Percentiles rank a stretch among this genome's conserved stretches.
phyloP scores from a whole-genome alignment of 2,113 vertebrate genomes.

The Zosterops lateralis region DNA sequence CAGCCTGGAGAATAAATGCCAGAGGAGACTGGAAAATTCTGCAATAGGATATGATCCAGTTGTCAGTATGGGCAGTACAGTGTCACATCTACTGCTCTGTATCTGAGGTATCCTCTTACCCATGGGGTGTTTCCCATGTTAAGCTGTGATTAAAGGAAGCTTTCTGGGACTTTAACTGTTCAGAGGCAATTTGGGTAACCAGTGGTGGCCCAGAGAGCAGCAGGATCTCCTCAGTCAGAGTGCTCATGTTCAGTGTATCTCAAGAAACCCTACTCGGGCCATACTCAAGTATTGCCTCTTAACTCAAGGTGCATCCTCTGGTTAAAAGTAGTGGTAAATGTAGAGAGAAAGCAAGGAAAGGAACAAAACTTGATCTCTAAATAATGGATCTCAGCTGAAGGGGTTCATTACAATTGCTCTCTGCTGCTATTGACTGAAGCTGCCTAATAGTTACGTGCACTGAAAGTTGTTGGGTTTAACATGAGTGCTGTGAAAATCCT shows the following conservation, averaged over 20 bases:
- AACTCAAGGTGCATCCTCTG: not conserved
- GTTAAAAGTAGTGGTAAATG: not conserved
- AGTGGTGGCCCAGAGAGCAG: not conserved
- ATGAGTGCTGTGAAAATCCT: rapidly evolving
- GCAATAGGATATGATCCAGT: not conserved
- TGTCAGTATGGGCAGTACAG: no score
- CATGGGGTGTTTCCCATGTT: not conserved
- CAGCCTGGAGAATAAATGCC: not conserved
- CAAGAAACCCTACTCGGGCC: not conserved
- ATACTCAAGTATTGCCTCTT: not conserved
- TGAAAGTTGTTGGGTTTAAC: not conserved
- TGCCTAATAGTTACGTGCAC: not conserved
- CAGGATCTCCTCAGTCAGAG: not conserved
- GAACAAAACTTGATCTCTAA: not conserved
- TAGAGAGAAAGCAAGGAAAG: not conserved
- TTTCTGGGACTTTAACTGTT: not conserved
- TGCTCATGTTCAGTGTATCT: not conserved
- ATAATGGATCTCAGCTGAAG: not conserved
- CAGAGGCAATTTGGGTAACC: not conserved
- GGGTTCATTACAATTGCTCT: not conserved
- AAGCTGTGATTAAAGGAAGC: not conserved
- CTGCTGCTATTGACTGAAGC: not conserved
- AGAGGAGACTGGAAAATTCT: not conserved
- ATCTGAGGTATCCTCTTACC: not conserved
- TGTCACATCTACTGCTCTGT: not conserved